phyloP scores from a whole-genome alignment of 2,113 vertebrate species.

The Monarcha castaneiventris region DNA sequence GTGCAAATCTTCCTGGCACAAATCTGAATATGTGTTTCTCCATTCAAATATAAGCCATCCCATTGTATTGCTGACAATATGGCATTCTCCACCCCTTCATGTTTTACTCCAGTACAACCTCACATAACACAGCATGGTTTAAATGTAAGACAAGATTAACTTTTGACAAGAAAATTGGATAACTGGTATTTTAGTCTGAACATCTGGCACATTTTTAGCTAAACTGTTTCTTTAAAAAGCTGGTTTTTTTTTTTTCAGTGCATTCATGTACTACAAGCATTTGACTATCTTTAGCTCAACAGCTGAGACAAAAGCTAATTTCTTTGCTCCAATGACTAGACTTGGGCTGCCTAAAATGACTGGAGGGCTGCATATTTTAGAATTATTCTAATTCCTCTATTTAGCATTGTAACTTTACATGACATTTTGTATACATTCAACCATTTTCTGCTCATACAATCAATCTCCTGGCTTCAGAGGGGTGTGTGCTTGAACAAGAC shows the following conservation, averaged over 20 bases:
- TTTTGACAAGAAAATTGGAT: constrained; percentile 59
- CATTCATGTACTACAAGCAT: background rate
- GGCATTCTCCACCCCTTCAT: background rate
- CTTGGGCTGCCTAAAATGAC: background rate
- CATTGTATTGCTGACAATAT: constrained; percentile 25
- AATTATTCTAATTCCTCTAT: background rate
- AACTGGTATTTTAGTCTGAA: constrained; percentile 45
- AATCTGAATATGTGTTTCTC: background rate
- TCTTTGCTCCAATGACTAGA: background rate
- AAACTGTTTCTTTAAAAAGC: constrained; percentile 5
- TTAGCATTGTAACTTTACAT: background rate
- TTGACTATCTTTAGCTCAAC: background rate
- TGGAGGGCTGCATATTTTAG: background rate
- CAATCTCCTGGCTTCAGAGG: constrained; percentile 9
- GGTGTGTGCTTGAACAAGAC: background rate
- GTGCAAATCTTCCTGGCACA: constrained; percentile 25
- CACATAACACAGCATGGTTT: constrained; percentile 65
- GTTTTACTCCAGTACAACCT: background rate
- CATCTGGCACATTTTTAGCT: constrained; percentile 58
- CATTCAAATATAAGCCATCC: background rate
- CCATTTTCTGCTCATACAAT: background rate
- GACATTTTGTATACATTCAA: background rate
- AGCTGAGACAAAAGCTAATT: background rate
- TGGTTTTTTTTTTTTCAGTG: background rate
- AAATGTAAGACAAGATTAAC: constrained; percentile 40